Evolutionary conservation across 2,113 vertebrate species (phyloP), one percentile per base, ranked within the genome.

Genomic region (Forbesichthys agassizii): DNA sequence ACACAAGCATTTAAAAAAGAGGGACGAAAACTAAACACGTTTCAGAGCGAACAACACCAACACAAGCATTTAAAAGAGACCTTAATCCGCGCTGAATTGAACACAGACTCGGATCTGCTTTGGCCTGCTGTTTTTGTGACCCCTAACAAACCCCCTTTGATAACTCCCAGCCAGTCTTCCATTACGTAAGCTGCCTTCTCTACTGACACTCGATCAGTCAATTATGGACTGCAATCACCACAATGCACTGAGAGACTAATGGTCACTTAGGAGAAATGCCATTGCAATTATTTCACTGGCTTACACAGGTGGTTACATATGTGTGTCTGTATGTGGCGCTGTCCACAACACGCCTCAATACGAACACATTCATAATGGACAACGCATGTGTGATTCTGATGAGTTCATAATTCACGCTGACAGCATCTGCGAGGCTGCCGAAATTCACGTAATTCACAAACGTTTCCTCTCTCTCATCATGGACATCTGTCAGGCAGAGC

Each of bases 171-270:
- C 82, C 81, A 79, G 85, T 89, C 85, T 86, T 88, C 81, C 84
- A 81, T 90, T 88, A 88, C 85, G 86, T 88, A 88, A 89, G 74
- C 82, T n/a, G 69, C 83, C 81, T 76, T 61, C 82, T 84, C 86
- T 81, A 88, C 82, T 89, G 85, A 90, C 88, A 88, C 85, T 78
- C 81, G 82, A 91, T 88, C 88, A 84, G 84, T 91, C 88, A 90
- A 91, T 91, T 90, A 89, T 71, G 27, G 78, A 79, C 85, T 79
- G 86, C 84, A 85, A 88, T 89, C 86, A 83, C 83, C 84, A 84
- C 86, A 87, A 86, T 88, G 82, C 84, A 85, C 77, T 78, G 73
- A 82, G 78, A 82, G 84, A 85, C 81, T 88, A 84, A 88, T 87
- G 85, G 78, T 85, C 84, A 86, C 84, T 86, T 78, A 85, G 84